A percentile compares a stretch with the other conserved stretches of the same genome.
Evolutionary conservation across 1,140 invertebrate genomes (phyloP).

Genomic region (Coboldia fuscipes): DNA sequence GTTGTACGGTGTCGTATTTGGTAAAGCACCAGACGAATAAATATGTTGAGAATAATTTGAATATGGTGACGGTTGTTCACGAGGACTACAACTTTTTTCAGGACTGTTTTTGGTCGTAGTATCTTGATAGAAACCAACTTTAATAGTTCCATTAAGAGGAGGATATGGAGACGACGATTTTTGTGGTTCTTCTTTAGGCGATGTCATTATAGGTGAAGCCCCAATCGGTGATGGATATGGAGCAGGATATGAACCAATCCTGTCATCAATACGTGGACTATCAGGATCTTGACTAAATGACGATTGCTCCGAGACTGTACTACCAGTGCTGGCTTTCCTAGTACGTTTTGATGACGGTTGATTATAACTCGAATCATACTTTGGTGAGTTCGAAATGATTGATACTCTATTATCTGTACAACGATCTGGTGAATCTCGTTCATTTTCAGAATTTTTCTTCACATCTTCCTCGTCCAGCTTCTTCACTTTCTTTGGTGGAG

Average conservation of each 20-base stretch:
- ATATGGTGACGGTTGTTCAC: conserved; percentile 34
- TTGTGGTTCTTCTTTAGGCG: conserved; percentile 29
- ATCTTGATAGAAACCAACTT: conserved; percentile 59
- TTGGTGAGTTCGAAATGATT: too few species aligned
- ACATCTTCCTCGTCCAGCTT: conserved; percentile 17
- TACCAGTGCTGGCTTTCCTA: conserved; percentile 42
- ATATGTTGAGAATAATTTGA: conserved; percentile 36
- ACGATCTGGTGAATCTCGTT: too few species aligned
- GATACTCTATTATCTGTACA: too few species aligned
- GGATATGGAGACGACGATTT: conserved; percentile 36
- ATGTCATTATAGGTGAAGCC: conserved; percentile 30
- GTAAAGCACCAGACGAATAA: conserved; percentile 31
- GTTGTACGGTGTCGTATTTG: too few species aligned
- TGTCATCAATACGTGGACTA: conserved; percentile 38
- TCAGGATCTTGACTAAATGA: conserved; percentile 52
- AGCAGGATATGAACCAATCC: conserved; percentile 29
- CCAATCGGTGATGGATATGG: conserved; percentile 38
- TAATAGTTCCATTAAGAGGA: conserved; percentile 44
- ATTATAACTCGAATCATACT: background rate
- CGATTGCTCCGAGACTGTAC: conserved; percentile 47
- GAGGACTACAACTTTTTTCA: conserved; percentile 44
- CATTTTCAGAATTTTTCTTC: conserved; percentile 25
- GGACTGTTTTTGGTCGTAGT: conserved; percentile 47
- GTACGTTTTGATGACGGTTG: conserved; percentile 24
- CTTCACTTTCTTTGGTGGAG: conserved; percentile 34